Percentiles rank a stretch among this genome's conserved stretches.
These are phyloP conservation scores for Beaufortia kweichowensis DNA, from an alignment of 2,113 vertebrate genomes.

Conservation along the genomic window DNA sequence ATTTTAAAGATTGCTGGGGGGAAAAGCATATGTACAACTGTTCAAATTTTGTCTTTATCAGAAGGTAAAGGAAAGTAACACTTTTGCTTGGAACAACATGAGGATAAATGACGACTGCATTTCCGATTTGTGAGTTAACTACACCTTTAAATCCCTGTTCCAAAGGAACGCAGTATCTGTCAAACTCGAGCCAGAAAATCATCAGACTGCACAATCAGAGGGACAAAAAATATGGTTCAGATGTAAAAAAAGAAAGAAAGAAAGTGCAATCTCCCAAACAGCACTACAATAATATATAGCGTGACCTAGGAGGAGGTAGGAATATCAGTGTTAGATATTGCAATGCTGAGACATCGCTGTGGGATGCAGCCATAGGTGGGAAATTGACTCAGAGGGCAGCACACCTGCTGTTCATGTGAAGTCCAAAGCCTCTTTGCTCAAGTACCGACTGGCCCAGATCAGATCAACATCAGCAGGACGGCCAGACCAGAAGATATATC, in stretches of 20 bases:
- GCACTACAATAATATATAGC: slow-evolving; percentile 44
- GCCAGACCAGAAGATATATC: slow-evolving; percentile 9
- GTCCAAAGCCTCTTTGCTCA: slow-evolving; percentile 58
- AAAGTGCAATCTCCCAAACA: slow-evolving; percentile 44
- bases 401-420: slow-evolving; percentile 57
- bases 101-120: no score
- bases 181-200: slow-evolving; percentile 15
- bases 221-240: slow-evolving; percentile 35
- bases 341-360: slow-evolving; percentile 48
- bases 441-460: slow-evolving; percentile 52
- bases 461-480: slow-evolving; percentile 53
- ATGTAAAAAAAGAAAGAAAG: slow-evolving; percentile 5
- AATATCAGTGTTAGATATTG: slow-evolving; percentile 56
- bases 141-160: neutral
- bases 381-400: slow-evolving; percentile 58
- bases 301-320: slow-evolving; percentile 54
- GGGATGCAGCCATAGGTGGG: slow-evolving; percentile 52
- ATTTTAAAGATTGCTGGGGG: no score
- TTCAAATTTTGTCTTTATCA: no score
- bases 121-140: no score
- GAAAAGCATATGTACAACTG: no score
- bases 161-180: slow-evolving; percentile 5
- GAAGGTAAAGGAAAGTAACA: neutral
- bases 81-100: neutral
- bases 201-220: slow-evolving; percentile 30